phyloP scores from a whole-genome alignment of 2,888 invertebrate genomes.

The Stenchaetothrips biformis region DNA sequence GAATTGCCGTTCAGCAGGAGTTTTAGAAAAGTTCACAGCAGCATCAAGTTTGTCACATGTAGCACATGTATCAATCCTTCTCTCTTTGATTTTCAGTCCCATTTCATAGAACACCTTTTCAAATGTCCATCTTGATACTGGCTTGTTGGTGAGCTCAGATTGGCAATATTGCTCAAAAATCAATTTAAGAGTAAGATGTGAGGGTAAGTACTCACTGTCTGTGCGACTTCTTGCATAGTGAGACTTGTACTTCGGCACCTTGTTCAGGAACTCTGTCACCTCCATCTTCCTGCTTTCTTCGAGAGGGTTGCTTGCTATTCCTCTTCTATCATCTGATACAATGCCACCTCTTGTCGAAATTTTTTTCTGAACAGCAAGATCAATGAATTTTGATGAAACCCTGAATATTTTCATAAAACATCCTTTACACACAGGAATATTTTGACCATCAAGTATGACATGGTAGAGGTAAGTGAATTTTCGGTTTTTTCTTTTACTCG shows the following conservation, averaged over 20 bases:
- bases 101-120: neutral
- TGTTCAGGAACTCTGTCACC: neutral
- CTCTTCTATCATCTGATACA: neutral
- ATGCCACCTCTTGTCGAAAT: neutral
- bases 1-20: neutral
- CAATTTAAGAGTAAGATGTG: neutral
- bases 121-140: neutral
- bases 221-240: neutral
- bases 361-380: neutral
- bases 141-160: neutral
- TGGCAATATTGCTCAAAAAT: neutral
- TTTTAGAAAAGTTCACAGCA: neutral
- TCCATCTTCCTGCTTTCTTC: neutral
- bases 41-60: conserved; percentile 30
- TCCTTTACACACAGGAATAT: neutral
- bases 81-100: neutral
- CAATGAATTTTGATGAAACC: neutral
- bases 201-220: neutral
- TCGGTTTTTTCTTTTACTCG: neutral
- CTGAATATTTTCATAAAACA: neutral
- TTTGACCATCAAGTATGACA: neutral
- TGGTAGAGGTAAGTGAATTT: neutral
- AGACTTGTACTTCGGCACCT: neutral
- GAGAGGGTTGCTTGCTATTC: neutral
- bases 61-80: conserved; percentile 34